These are phyloP conservation scores for Alethe castanea DNA, from an alignment of 2,113 vertebrate genomes.

Conservation along the genomic window DNA sequence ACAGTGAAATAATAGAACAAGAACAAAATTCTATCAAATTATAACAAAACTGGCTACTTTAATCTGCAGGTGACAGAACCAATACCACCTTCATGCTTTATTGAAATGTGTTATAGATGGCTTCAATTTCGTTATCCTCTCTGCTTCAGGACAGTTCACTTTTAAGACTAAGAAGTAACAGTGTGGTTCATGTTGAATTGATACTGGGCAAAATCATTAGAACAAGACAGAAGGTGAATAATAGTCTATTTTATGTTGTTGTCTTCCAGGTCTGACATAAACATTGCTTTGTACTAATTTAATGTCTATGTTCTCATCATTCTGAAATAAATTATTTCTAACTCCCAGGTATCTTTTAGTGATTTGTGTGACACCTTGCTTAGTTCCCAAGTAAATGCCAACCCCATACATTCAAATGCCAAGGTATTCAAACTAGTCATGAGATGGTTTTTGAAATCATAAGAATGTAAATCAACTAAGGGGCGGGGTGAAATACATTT, in stretches of 20 bases:
- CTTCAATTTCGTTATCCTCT: slow-evolving; percentile 13
- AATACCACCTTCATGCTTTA: slow-evolving; percentile 42
- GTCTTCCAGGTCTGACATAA: neutral
- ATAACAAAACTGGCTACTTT: neutral
- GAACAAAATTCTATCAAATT: slow-evolving; percentile 28
- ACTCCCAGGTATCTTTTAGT: neutral
- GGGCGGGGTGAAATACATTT: neutral
- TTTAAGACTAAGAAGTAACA: neutral
- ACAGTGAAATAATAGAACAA: slow-evolving; percentile 21
- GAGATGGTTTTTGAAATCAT: neutral
- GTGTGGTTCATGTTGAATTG: neutral
- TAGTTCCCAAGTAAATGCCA: neutral
- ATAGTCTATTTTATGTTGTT: neutral
- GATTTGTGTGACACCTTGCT: neutral
- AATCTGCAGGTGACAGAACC: slow-evolving; percentile 42
- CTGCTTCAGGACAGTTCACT: neutral
- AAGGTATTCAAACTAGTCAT: neutral
- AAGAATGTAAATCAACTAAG: neutral
- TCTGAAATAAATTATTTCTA: neutral
- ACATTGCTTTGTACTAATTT: accelerated
- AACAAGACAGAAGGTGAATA: neutral
- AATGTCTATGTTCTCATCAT: neutral
- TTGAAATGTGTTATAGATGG: slow-evolving; percentile 33
- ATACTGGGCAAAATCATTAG: neutral
- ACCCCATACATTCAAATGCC: neutral